Evolutionary conservation across 2,797 vertebrate species (phyloP), one percentile per base, ranked within the genome.

Genomic region (Urophycis tenuis): DNA sequence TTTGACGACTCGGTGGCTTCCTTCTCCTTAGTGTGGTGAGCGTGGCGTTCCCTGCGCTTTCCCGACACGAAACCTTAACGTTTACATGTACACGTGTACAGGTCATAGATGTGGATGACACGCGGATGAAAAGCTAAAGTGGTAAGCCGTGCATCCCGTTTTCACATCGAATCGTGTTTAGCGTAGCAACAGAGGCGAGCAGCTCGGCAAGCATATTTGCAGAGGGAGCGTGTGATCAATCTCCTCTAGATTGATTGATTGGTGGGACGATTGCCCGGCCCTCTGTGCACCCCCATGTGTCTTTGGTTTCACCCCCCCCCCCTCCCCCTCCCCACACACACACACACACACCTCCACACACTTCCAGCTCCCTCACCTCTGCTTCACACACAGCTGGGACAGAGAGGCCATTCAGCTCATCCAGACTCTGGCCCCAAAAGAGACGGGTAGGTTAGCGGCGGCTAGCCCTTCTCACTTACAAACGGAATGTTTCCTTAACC

Each of bases 1-100:
- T 98, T 94, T 72, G 97, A 99, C 87, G 96, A 98, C 84, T 95
- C 93, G 0, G 94, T 96, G 81, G 88, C 88, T 9, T 94, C 95
- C 78, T 99, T 99, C 86, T 88, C 94, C 72, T 93, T 99, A 82
- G 77, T 96, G 78, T 97, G 96, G 98, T 99, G 91, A 88, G 90
- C 83, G 81, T 12, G 1, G 36, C 22, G 32, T 29, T 31, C 80
- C 7, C 72, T 78, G 78, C 3, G 81, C 80, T 78, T 81, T n/a
- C n/a, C n/a, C 70, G 72, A 84, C 82, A 83, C 32, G 82, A 83
- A 8, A 71, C 45, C 11, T 9, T n/a, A 8, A 82, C 53, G 78
- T 79, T 79, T 25, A 75, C 77, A 36, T 11, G 77, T 75, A 34
- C 83, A 72, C 69, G 36, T 78, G 73, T 67, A 32, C 80, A 53